Percentiles rank a stretch among this genome's conserved stretches.
These are phyloP conservation scores for Poeciliopsis turneri DNA, from an alignment of 2,797 vertebrate genomes.

Conservation along the genomic window DNA sequence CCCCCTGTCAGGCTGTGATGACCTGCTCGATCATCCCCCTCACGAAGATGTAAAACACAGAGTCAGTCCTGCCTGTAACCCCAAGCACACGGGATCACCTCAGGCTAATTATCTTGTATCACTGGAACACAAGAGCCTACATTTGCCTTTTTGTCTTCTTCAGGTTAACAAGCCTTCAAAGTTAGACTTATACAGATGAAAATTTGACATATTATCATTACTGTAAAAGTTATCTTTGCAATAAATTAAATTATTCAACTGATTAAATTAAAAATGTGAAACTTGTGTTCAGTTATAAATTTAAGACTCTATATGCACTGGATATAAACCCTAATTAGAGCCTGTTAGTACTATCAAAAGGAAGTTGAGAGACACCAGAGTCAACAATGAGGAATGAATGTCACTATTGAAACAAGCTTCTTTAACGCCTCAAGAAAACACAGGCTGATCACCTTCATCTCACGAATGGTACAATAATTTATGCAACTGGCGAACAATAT, in stretches of 20 bases:
- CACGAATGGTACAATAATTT: background rate
- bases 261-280: background rate
- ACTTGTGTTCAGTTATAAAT: background rate
- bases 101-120: constrained; percentile 28
- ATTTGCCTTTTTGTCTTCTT: constrained; percentile 25
- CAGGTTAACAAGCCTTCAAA: background rate
- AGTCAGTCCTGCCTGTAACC: constrained; percentile 42
- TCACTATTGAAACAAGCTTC: background rate
- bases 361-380: background rate
- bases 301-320: background rate
- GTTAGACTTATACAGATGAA: background rate
- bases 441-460: background rate
- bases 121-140: constrained; percentile 33
- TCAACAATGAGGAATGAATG: background rate
- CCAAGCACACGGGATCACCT: constrained; percentile 24
- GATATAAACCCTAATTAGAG: background rate
- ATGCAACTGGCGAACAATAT: background rate
- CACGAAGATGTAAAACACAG: constrained; percentile 49
- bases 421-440: background rate
- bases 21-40: constrained; percentile 42
- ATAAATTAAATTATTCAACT: background rate
- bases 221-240: background rate
- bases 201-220: background rate
- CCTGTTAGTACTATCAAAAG: background rate
- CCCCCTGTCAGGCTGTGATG: constrained; percentile 52